phyloP scores from a whole-genome alignment of 2,888 invertebrate species.

The Pecten maximus region DNA sequence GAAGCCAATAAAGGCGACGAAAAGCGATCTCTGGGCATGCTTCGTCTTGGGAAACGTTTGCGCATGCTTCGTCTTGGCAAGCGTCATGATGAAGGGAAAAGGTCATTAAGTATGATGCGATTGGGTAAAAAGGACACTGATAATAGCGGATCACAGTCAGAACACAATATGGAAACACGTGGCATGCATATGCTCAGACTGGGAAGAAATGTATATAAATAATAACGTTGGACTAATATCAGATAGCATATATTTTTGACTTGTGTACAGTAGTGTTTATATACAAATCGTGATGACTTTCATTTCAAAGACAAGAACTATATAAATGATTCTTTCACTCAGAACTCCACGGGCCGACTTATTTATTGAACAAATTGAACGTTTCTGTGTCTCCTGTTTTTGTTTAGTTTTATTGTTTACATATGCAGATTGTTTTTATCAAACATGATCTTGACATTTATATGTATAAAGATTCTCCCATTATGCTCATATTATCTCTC shows the following conservation, averaged over 20 bases:
- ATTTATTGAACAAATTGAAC: slow-evolving; percentile 18
- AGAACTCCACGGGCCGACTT: not conserved
- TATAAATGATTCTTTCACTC: not conserved
- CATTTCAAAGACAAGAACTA: not conserved
- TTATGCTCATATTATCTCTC: not conserved
- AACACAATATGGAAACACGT: slow-evolving; percentile 53
- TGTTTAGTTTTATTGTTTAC: not conserved
- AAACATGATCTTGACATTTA: not conserved
- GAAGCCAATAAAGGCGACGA: slow-evolving; percentile 51
- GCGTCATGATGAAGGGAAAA: slow-evolving; percentile 59
- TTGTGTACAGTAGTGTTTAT: slow-evolving; percentile 15
- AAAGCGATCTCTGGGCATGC: slow-evolving; percentile 73
- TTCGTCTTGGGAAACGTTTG: slow-evolving; percentile 75
- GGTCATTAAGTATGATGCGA: slow-evolving; percentile 60
- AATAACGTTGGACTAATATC: not conserved
- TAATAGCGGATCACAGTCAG: slow-evolving; percentile 2
- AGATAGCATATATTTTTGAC: slow-evolving; percentile 21
- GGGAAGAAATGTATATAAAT: slow-evolving; percentile 53
- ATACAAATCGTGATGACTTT: slow-evolving; percentile 13
- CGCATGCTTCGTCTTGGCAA: slow-evolving; percentile 74
- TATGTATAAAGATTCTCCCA: slow-evolving; percentile 28
- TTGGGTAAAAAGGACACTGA: slow-evolving; percentile 57
- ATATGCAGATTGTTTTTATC: slow-evolving; percentile 31
- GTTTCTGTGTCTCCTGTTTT: slow-evolving; percentile 1
- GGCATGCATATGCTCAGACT: slow-evolving; percentile 69